phyloP scores from a whole-genome alignment of 2,888 invertebrate genomes.

The Timandra comae region DNA sequence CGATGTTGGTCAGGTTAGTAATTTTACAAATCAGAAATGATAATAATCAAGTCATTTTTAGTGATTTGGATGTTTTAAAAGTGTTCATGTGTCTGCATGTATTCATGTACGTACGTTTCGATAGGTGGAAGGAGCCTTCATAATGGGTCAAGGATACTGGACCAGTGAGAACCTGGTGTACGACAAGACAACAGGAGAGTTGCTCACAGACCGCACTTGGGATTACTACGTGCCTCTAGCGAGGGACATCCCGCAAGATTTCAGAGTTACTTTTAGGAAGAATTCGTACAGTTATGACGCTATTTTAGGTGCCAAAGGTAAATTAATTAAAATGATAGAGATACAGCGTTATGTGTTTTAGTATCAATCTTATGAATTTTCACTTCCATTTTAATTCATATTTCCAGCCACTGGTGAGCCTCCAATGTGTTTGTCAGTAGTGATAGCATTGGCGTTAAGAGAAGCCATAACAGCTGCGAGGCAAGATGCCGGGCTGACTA shows the following conservation, averaged over 20 bases:
- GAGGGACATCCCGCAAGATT: conserved; percentile 85
- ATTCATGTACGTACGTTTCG: too few relatives aligned
- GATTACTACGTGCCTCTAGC: conserved; percentile 83
- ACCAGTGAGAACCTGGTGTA: conserved; percentile 82
- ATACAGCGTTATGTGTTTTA: too few relatives aligned
- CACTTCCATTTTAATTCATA: not conserved
- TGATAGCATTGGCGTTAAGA: conserved; percentile 77
- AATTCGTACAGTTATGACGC: conserved; percentile 78
- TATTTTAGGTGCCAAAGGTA: conserved; percentile 81
- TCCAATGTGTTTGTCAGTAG: conserved; percentile 58
- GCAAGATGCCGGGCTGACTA: conserved; percentile 71
- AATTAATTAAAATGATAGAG: too few relatives aligned
- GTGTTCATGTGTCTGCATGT: too few relatives aligned
- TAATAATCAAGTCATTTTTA: too few relatives aligned
- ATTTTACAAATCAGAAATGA: too few relatives aligned
- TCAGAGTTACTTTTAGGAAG: conserved; percentile 80
- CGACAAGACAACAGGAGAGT: conserved; percentile 78
- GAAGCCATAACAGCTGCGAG: conserved; percentile 79
- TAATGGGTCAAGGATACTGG: conserved; percentile 86
- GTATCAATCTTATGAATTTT: not conserved
- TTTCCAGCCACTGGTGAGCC: conserved; percentile 70
- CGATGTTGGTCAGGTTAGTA: conserved; percentile 76
- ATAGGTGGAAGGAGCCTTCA: conserved; percentile 83
- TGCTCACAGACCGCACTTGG: conserved; percentile 87
- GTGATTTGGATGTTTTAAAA: too few relatives aligned